Evolutionary conservation across 2,113 vertebrate species (phyloP), one percentile per base, ranked within the genome.

Genomic region (Panthera tigris): DNA sequence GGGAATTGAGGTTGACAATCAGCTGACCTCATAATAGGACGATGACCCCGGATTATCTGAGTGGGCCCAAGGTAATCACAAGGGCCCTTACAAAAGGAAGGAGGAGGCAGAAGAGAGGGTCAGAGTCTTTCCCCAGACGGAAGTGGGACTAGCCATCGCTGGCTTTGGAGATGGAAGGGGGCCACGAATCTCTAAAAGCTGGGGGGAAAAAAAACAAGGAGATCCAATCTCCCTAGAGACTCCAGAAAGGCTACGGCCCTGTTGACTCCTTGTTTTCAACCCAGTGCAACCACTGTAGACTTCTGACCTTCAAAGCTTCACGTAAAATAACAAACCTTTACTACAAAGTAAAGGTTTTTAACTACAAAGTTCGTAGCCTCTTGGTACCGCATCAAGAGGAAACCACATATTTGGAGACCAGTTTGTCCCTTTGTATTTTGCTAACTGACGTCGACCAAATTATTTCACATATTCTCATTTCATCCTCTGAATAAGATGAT

Each of bases 401-500:
- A 39, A 50, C 4, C 16, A 31, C 1, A 3, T 25, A 18, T 39
- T 10, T 1, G 52, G 39, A 73, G 55, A 14, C 8, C 41, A 8
- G 33, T 4, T 14, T 2, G 6, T 27, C 52, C 55, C 6, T 89
- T 71, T 82, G 33, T 8, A 8, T 41, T 14, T 4, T 4, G 33
- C 36, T 23, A 11, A 25, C 31, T 19, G 23, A 12, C 1, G 2
- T 3, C 18, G 15, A 15, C 13, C 76, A 29, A n/a, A 6, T 16
- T 2, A 6, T 4, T 11, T 23, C 65, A 12, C 14, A 3, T 3
- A 13, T 1, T 36, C 66, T 74, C 52, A 9, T 9, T 45, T n/a
- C 50, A n/a, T 36, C 45, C 45, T 69, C n/a, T n/a, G 4, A 69
- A 18, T 7, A 16, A 45, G 33, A 76, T 27, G 21, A 82, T 11